These are phyloP conservation scores for Ctenoplectra terminalis DNA, from an alignment of 1,140 invertebrate genomes.

Conservation along the genomic window DNA sequence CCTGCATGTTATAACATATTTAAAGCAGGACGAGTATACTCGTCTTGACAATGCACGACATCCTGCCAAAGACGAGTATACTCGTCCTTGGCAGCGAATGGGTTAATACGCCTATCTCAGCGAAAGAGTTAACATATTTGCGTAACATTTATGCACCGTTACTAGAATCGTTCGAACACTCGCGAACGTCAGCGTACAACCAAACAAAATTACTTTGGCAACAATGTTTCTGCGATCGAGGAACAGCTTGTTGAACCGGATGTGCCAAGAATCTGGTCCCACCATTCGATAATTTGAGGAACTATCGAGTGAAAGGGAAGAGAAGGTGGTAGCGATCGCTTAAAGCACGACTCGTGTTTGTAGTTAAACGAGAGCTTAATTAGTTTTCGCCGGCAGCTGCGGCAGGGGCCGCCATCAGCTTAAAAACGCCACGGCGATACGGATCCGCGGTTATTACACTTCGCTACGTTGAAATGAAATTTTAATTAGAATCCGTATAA, in stretches of 20 bases:
- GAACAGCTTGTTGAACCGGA: neutral
- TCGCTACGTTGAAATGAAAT: slow-evolving; percentile 58
- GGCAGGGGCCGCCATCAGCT: slow-evolving; percentile 23
- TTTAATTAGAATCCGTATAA: slow-evolving; percentile 67
- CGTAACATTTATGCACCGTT: too few relatives aligned
- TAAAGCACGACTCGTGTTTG: slow-evolving; percentile 58
- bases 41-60: too few relatives aligned
- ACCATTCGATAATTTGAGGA: slow-evolving; percentile 45
- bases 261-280: neutral
- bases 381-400: slow-evolving; percentile 67
- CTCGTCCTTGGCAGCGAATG: too few relatives aligned
- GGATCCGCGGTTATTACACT: slow-evolving; percentile 57
- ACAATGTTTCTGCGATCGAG: neutral
- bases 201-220: neutral
- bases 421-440: slow-evolving; percentile 68
- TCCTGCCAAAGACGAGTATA: too few relatives aligned
- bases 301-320: slow-evolving; percentile 10
- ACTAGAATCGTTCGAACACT: too few relatives aligned
- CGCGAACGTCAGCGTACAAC: too few relatives aligned
- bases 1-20: too few relatives aligned
- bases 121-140: too few relatives aligned
- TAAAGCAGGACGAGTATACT: too few relatives aligned
- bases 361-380: slow-evolving; percentile 67
- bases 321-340: slow-evolving; percentile 49
- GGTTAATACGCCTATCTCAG: too few relatives aligned